These are phyloP conservation scores for Crocuta crocuta DNA, from an alignment of 2,113 vertebrate genomes.

Conservation along the genomic window DNA sequence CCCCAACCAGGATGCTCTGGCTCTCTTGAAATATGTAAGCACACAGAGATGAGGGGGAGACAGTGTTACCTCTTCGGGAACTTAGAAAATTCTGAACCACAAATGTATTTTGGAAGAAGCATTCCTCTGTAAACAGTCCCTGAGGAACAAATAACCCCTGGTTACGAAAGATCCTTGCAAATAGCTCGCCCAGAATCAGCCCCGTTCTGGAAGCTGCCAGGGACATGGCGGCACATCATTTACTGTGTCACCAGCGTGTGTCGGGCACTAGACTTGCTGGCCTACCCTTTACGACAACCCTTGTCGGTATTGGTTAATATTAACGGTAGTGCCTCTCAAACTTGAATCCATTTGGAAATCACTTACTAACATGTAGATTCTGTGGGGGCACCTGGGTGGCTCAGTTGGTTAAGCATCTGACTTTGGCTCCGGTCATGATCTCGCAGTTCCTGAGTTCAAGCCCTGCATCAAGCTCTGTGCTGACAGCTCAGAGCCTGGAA, in stretches of 20 bases:
- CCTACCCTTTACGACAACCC: neutral
- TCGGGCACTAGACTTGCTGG: fast-evolving
- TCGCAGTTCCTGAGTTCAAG: fast-evolving
- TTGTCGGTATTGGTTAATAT: neutral
- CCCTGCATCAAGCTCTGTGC: too few species aligned
- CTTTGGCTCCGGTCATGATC: too few species aligned
- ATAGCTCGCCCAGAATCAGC: neutral
- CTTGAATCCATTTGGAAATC: neutral
- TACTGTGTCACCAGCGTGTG: too few species aligned
- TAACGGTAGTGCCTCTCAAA: neutral
- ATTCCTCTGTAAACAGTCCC: neutral
- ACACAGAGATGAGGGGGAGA: too few species aligned
- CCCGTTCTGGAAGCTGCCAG: neutral
- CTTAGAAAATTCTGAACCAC: neutral
- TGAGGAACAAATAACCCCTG: neutral
- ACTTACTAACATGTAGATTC: neutral
- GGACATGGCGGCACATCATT: neutral
- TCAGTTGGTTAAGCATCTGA: too few species aligned
- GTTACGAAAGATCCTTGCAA: neutral
- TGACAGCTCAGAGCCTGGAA: too few species aligned
- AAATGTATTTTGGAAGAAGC: neutral
- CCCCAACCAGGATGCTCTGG: fast-evolving
- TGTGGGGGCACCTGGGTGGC: too few species aligned
- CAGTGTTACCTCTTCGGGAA: neutral
- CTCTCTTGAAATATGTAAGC: neutral